Percentiles rank a stretch among this genome's conserved stretches.
phyloP scores from a whole-genome alignment of 2,888 invertebrate genomes.

The Liodrosophila aerea region DNA sequence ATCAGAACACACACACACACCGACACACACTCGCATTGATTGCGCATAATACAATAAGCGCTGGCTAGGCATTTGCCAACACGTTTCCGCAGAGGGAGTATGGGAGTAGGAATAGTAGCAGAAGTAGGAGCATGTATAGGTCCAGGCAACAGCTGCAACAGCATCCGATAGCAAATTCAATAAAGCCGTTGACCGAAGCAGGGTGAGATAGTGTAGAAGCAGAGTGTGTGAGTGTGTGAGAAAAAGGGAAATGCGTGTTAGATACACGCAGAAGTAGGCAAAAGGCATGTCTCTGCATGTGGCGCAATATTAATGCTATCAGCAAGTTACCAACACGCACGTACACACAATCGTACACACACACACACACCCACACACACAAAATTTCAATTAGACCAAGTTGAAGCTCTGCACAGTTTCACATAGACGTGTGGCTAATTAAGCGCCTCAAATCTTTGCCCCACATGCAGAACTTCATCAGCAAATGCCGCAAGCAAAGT shows the following conservation, averaged over 20 bases:
- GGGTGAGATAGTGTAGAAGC: conserved; percentile 7
- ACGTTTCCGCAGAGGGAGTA: too few relatives aligned
- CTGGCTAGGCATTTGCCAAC: not conserved
- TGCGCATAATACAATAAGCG: conserved; percentile 30
- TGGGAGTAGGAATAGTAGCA: too few relatives aligned
- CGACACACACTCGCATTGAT: conserved; percentile 15
- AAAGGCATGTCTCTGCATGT: conserved; percentile 50
- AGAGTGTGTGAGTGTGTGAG: not conserved
- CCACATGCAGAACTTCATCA: conserved; percentile 28
- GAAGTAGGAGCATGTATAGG: not conserved
- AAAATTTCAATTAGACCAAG: conserved; percentile 65
- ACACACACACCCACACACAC: conserved; percentile 16
- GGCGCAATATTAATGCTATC: conserved; percentile 52
- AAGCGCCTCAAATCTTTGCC: conserved; percentile 49
- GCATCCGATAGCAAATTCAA: conserved; percentile 49
- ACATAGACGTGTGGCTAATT: conserved; percentile 59
- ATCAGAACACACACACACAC: conserved; percentile 30
- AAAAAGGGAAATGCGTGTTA: not conserved
- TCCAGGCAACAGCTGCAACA: conserved; percentile 48
- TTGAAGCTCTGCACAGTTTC: conserved; percentile 35
- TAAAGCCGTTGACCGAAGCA: conserved; percentile 58
- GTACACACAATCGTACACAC: conserved; percentile 9
- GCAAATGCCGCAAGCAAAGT: conserved; percentile 14
- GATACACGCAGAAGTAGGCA: conserved; percentile 6
- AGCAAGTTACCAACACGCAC: conserved; percentile 25